These are phyloP conservation scores for Gymnorhina tibicen DNA, from an alignment of 2,113 vertebrate species.

Conservation along the genomic window DNA sequence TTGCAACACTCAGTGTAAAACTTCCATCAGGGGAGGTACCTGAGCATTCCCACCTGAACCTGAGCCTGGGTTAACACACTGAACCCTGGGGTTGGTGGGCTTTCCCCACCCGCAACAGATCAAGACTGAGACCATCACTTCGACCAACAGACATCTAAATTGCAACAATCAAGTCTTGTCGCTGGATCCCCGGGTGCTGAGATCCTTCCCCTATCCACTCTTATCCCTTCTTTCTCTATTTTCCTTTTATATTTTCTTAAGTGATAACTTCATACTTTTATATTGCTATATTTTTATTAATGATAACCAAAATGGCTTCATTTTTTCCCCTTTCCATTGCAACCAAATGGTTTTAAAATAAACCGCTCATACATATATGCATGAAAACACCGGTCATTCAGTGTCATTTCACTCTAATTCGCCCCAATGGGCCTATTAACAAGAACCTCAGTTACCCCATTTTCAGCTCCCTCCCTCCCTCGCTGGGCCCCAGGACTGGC, in stretches of 20 bases:
- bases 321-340: neutral
- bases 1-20: neutral
- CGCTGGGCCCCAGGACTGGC: neutral
- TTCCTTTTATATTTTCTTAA: neutral
- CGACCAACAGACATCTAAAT: neutral
- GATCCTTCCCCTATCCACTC: neutral
- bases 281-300: neutral
- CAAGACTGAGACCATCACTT: neutral
- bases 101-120: neutral
- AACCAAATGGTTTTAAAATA: neutral
- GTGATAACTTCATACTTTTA: neutral
- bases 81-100: neutral
- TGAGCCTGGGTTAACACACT: neutral
- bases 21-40: neutral
- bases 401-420: neutral
- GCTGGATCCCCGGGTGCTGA: neutral
- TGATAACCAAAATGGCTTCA: neutral
- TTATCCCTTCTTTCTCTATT: neutral
- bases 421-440: neutral
- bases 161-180: neutral
- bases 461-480: neutral
- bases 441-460: neutral
- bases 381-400: neutral
- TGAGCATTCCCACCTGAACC: neutral
- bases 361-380: neutral